These are phyloP conservation scores for Nicator chloris DNA, from an alignment of 2,113 vertebrate genomes.

Conservation along the genomic window DNA sequence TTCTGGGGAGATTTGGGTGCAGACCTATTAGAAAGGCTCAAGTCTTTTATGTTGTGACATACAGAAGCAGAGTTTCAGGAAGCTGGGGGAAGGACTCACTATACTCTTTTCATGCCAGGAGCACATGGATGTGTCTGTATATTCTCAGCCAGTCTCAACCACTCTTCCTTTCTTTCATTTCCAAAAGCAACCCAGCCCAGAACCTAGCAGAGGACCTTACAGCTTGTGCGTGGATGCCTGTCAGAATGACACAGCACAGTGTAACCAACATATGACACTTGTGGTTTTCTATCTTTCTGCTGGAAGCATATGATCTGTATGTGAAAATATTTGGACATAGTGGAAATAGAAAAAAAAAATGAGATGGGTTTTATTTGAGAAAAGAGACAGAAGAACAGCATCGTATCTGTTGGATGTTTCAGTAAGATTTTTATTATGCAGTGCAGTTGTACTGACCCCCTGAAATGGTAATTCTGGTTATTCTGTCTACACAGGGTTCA, in stretches of 20 bases:
- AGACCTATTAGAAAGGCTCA: not conserved
- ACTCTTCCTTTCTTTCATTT: not conserved
- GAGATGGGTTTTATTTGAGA: not conserved
- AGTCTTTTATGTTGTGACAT: not conserved
- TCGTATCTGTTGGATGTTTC: too few species aligned
- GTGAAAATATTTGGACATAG: not conserved
- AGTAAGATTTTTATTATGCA: not conserved
- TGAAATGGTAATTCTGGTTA: not conserved
- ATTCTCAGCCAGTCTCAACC: not conserved
- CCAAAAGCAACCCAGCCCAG: not conserved
- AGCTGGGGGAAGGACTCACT: fast-evolving
- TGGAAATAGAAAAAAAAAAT: not conserved
- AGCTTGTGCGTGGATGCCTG: not conserved
- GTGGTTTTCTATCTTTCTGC: not conserved
- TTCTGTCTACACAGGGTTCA: not conserved
- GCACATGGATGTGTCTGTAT: not conserved
- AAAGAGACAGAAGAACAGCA: not conserved
- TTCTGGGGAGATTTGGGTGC: not conserved
- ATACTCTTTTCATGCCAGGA: not conserved
- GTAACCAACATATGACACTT: not conserved
- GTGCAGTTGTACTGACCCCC: not conserved
- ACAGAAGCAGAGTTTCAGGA: not conserved
- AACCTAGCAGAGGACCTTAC: not conserved
- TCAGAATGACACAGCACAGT: not conserved
- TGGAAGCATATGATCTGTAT: not conserved